These are phyloP conservation scores for Oreochromis mossambicus DNA, from an alignment of 2,797 vertebrate species.

Conservation along the genomic window DNA sequence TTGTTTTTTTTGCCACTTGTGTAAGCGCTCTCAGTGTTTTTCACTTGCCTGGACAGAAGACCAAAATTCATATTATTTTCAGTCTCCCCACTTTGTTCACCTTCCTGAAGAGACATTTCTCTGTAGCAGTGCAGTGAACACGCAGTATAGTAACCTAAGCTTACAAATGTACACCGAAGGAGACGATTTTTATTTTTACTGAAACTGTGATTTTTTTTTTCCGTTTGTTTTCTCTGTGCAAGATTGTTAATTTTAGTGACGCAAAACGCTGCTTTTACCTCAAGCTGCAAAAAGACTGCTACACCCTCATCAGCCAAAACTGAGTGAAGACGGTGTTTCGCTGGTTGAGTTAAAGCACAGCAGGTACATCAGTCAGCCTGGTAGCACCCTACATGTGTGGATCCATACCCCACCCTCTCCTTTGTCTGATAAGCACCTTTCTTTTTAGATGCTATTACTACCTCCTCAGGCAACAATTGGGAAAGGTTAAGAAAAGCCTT, in stretches of 20 bases:
- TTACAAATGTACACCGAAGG: conserved; percentile 46
- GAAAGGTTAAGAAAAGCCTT: not conserved
- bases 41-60: conserved; percentile 65
- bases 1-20: conserved; percentile 3
- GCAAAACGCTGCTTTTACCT: conserved; percentile 69
- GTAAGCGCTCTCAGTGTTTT: conserved; percentile 28
- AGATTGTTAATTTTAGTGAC: conserved; percentile 33
- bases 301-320: conserved; percentile 50
- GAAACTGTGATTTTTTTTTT: conserved; percentile 57
- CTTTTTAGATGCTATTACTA: conserved; percentile 54
- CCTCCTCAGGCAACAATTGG: conserved; percentile 62
- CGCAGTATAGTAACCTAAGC: conserved; percentile 54
- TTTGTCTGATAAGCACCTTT: conserved; percentile 9
- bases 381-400: conserved; percentile 19
- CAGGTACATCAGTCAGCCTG: conserved; percentile 56
- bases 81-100: conserved; percentile 32
- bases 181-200: conserved; percentile 35
- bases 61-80: conserved; percentile 60
- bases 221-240: not conserved
- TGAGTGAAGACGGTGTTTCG: conserved; percentile 12
- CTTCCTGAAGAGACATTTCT: conserved; percentile 51
- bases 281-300: conserved; percentile 49
- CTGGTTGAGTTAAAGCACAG: conserved; percentile 65
- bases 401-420: not conserved
- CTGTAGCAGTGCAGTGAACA: conserved; percentile 55